Evolutionary conservation across 2,113 vertebrate genomes (phyloP).

Genomic region (Pterocles orientalis): DNA sequence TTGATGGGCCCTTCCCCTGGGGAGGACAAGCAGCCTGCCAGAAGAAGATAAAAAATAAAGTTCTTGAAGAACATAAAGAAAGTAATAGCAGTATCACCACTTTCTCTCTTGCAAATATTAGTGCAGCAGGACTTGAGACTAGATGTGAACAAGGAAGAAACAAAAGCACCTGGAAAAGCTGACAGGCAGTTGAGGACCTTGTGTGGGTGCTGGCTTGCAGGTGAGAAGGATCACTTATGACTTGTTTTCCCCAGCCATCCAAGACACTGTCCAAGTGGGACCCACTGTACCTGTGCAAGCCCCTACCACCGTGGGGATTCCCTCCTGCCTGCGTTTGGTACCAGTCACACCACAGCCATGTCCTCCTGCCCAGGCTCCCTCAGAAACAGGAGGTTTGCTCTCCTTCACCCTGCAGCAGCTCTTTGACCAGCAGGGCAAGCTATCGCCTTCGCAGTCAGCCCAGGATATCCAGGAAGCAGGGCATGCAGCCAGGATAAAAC

Average conservation of each 20-base stretch:
- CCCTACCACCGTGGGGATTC: fast-evolving
- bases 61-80: background rate
- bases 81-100: background rate
- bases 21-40: background rate
- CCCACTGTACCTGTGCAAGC: background rate
- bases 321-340: fast-evolving
- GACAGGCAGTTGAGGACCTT: fast-evolving
- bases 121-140: background rate
- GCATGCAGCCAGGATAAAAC: background rate
- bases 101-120: background rate
- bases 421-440: background rate
- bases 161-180: background rate
- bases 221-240: fast-evolving
- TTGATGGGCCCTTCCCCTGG: background rate
- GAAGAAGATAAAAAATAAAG: background rate
- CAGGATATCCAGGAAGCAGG: background rate
- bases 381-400: background rate
- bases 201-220: background rate
- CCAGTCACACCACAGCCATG: background rate
- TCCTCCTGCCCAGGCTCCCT: background rate
- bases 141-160: background rate
- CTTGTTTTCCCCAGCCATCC: background rate
- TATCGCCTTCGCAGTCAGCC: background rate
- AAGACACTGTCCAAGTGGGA: fast-evolving
- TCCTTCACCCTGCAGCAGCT: background rate